Conservation (phyloP, 1,140 invertebrate species). For the Patella vulgata region DNA sequence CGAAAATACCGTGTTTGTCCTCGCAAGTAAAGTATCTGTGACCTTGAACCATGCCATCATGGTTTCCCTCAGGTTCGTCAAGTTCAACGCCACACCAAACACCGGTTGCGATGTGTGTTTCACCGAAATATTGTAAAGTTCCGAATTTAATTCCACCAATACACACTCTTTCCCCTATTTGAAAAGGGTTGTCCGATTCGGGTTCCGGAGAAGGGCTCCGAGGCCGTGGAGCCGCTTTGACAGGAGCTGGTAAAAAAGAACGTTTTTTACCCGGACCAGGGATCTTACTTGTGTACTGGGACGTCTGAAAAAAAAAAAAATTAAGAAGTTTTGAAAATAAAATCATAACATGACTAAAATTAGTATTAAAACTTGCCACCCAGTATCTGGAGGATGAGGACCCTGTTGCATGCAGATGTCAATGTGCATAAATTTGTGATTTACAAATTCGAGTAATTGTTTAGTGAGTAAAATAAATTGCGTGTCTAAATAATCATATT, state of each 20-base stretch:
- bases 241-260: constrained; percentile 48
- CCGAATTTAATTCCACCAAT: constrained; percentile 56
- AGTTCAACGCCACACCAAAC: constrained; percentile 65
- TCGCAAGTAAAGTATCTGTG: constrained; percentile 62
- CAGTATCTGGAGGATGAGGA: neutral
- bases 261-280: constrained; percentile 32
- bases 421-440: neutral
- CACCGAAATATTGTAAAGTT: constrained; percentile 50
- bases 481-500: too few relatives aligned
- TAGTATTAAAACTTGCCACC: neutral
- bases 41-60: constrained; percentile 63
- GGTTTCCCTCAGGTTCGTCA: constrained; percentile 60
- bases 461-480: too few relatives aligned
- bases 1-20: constrained; percentile 63
- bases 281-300: constrained; percentile 31
- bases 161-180: constrained; percentile 43
- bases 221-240: constrained; percentile 9
- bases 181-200: neutral
- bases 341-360: neutral
- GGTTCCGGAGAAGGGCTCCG: too few relatives aligned
- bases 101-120: constrained; percentile 56
- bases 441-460: neutral
- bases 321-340: neutral
- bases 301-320: constrained; percentile 33
- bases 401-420: neutral